Base-by-base conservation (phyloP, 2,113 vertebrate species). In the Carassius auratus region DNA sequence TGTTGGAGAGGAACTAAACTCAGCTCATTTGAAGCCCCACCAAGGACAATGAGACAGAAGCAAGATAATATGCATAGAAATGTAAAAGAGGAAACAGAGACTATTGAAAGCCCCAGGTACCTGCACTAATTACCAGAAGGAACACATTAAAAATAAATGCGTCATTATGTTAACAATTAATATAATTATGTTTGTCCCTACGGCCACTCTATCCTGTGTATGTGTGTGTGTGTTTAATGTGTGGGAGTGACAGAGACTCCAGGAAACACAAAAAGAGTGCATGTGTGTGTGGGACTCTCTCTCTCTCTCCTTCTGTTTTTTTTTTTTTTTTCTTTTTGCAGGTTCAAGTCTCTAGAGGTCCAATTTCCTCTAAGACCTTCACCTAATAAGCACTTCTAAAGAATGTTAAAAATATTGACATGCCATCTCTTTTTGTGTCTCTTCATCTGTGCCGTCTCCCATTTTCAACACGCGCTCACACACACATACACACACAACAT, bases 111-210 rank as follows among this genome's bases (percentile, higher is more conserved):
- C 89, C 90, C 91, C 81, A 90, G 90, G 89, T 91, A 83, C 87
- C 89, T 87, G 86, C 88, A 88, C 83, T 93, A 92, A 94, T 93
- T 92, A 92, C 93, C 91, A 94, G 91, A 87, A 93, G 92, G 92
- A 91, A 93, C 90, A 83, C 90, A 93, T 95, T 94, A 94, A 94
- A 94, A 92, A 93, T 93, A 93, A 95, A 94, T 92, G 92, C 87
- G 87, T 91, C 88, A 91, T 93, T 93, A 93, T 94, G 93, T 92
- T 95, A 94, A 93, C 94, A 94, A 94, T 94, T 94, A 95, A 93
- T 93, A 92, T 91, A 91, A 92, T 94, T 92, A 93, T 92, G 89
- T 91, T 59, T 87, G 86, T 87, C 90, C 93, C 91, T 87, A 82
- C 23, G 87, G 92, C 88, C 83, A 84, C 83, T 74, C 26, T 55